phyloP scores from a whole-genome alignment of 2,797 vertebrate genomes.

The Chiloscyllium punctatum region DNA sequence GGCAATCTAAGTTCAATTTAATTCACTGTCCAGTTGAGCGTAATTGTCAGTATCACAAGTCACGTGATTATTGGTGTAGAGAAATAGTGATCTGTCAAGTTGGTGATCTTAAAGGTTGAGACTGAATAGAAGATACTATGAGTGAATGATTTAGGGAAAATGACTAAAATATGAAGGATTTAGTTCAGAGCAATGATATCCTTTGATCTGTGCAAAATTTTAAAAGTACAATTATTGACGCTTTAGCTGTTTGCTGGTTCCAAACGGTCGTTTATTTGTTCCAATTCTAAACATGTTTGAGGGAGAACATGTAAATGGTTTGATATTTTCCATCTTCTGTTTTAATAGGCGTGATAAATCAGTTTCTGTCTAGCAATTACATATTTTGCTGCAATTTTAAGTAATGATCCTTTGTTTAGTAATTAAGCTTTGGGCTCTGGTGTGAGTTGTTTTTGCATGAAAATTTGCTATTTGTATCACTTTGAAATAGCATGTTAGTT shows the following conservation, averaged over 20 bases:
- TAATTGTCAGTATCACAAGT: not conserved
- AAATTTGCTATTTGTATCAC: not conserved
- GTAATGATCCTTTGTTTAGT: not conserved
- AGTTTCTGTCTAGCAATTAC: not conserved
- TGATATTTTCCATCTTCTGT: not conserved
- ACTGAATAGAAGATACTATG: not conserved
- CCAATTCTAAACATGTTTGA: not conserved
- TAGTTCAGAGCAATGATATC: not conserved
- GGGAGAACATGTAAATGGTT: not conserved
- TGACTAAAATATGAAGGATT: not conserved
- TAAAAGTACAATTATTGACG: not conserved
- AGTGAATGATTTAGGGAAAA: not conserved
- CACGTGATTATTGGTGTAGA: not conserved
- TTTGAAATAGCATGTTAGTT: not conserved
- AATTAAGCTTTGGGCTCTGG: not conserved
- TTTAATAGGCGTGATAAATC: not conserved
- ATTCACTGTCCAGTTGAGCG: not conserved
- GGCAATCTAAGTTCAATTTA: not conserved
- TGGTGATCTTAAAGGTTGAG: not conserved
- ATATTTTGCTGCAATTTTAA: constrained; percentile 12
- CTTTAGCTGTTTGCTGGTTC: not conserved
- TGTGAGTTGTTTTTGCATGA: not conserved
- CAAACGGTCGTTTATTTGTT: too few relatives aligned
- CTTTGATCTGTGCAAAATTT: not conserved
- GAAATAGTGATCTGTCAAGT: not conserved